Base-by-base conservation (phyloP, 2,797 vertebrate species). In the Pangasius djambal region DNA sequence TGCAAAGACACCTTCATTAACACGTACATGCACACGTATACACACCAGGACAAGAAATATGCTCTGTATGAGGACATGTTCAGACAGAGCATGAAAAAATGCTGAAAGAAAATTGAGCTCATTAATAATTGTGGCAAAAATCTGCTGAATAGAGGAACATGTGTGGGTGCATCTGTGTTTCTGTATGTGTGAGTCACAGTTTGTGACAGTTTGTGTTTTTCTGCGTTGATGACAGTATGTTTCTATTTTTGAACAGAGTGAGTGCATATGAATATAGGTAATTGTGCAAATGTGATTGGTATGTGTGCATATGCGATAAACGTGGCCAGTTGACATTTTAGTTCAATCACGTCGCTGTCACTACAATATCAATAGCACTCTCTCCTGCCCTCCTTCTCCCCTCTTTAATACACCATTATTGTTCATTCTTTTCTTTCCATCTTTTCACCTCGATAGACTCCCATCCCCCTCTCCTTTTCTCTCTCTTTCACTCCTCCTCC, bases 251-350 rank as follows among this genome's bases (percentile, higher is more conserved):
- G 86, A 82, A 87, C 37, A 65, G n/a, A 63, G n/a, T 8, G 48
- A 57, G n/a, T 70, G 31, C 34, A 70, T 82, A 82, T 44, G 48
- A 70, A 87, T 70, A 34, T 44, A 74, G 25, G 48, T n/a, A n/a
- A 52, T 67, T 82, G n/a, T 74, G 50, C n/a, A 44, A 87, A 89
- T 92, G 92, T 91, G 92, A 92, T 92, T 91, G 20, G 55, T 61
- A 25, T 37, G 83, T 20, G 87, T 89, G 78, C 88, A 55, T 84
- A 79, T 86, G 93, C 94, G 94, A 95, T 93, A 93, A 94, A 92
- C 95, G 93, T 94, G 94, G 93, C 94, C 93, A 92, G 95, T 93
- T 96, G 95, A 96, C 95, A 96, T 96, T 96, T 96, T 94, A 95
- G 94, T 94, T 96, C 94, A 91, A 93, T 94, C 92, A 91, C 95